Conservation (phyloP, 37 sponge, comb jelly and placozoan species). For the Eunapius fragilis region DNA sequence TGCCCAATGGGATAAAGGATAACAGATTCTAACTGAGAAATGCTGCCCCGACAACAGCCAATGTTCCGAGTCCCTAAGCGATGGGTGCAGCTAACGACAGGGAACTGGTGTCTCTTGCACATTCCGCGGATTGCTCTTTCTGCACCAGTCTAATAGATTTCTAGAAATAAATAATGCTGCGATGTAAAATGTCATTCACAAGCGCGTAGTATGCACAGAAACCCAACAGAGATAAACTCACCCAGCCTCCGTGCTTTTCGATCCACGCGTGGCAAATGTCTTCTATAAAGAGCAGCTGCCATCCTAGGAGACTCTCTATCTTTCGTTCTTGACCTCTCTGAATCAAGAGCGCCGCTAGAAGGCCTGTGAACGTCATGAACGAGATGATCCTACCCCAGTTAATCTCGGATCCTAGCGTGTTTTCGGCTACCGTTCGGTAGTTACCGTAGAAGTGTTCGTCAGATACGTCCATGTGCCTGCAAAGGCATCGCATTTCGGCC, state of each 20-base stretch:
- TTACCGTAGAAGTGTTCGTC: constrained; percentile 10
- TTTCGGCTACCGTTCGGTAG: neutral
- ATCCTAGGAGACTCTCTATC: constrained; percentile 37
- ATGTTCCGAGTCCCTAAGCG: too few relatives aligned
- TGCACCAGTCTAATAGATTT: neutral
- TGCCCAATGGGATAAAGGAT: too few relatives aligned
- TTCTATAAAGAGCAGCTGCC: constrained; percentile 32
- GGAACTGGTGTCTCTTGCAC: neutral
- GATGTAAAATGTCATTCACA: neutral
- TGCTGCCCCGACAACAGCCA: too few relatives aligned
- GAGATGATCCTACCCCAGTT: constrained; percentile 40
- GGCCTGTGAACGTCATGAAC: constrained; percentile 34
- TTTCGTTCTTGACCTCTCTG: neutral
- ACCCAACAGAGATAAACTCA: constrained; percentile 9
- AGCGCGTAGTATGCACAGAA: neutral
- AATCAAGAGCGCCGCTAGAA: constrained; percentile 14
- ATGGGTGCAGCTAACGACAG: too few relatives aligned
- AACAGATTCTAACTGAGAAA: too few relatives aligned
- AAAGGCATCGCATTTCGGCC: neutral
- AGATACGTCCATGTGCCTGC: constrained; percentile 15
- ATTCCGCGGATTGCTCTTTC: neutral
- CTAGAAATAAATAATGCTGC: neutral
- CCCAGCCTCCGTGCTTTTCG: constrained; percentile 44
- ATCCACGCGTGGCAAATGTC: constrained; percentile 25
- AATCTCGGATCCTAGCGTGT: constrained; percentile 10